Percentiles rank a stretch among this genome's conserved stretches.
Evolutionary conservation across 2,888 invertebrate genomes (phyloP).

Genomic region (Pseudococcus longispinus): DNA sequence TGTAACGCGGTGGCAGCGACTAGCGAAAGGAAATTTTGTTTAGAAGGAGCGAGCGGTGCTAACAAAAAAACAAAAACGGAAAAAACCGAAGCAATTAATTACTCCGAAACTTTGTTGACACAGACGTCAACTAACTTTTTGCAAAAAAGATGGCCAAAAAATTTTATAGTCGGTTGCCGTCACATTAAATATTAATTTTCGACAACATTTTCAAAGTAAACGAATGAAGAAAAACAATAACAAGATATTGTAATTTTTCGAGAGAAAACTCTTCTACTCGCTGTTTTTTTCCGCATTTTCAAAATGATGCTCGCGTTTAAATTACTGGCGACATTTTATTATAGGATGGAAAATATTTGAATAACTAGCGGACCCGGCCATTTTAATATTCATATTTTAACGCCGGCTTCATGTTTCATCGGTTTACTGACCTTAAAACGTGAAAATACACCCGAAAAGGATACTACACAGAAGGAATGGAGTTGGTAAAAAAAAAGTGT

Average conservation of each 20-base stretch:
- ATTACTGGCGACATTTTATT: slow-evolving; percentile 21
- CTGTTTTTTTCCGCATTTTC: background rate
- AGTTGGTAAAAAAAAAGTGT: background rate
- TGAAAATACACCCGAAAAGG: background rate
- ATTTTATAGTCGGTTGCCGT: slow-evolving; percentile 38
- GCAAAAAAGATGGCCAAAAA: slow-evolving; percentile 27
- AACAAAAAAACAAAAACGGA: background rate
- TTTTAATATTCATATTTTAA: slow-evolving; percentile 32
- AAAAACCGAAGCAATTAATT: slow-evolving; percentile 21
- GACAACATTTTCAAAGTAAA: slow-evolving; percentile 45
- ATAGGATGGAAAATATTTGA: background rate
- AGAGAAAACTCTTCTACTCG: background rate
- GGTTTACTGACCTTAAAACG: background rate
- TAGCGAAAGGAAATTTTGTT: background rate
- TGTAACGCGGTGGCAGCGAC: background rate
- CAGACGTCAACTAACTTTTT: slow-evolving; percentile 29
- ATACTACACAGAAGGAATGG: background rate
- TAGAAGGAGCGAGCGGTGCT: background rate
- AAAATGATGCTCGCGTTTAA: slow-evolving; percentile 1
- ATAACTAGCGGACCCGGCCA: background rate
- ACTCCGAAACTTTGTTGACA: slow-evolving; percentile 37
- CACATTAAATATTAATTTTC: slow-evolving; percentile 51
- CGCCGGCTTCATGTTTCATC: background rate
- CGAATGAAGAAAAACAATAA: slow-evolving; percentile 48
- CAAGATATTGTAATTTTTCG: slow-evolving; percentile 48